Base-by-base conservation (phyloP, 2,888 invertebrate species). In the Drosophila mayaguana region DNA sequence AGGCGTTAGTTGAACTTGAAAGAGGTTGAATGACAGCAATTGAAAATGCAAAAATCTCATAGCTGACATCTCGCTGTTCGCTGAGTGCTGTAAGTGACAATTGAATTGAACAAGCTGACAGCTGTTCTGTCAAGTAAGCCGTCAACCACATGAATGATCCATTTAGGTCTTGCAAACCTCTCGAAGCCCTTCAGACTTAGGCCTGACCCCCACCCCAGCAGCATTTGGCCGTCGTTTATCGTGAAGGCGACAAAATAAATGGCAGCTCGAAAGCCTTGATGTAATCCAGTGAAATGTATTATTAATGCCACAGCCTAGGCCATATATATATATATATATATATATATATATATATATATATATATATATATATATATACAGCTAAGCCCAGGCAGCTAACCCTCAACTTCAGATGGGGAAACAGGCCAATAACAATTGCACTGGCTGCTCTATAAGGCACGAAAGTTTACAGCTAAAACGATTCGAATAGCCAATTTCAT, bases 401-500 rank as follows among this genome's bases (percentile, higher is more conserved):
- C 51, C 51, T 36, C 50, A 34, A 34, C 34, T n/a, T 5, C 1
- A 38, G 38, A 38, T 51, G 50, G 32, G 36, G 50, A 11, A n/a
- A 18, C 46, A 54, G 63, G 67, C 72, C 66, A 63, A 56, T 57
- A 66, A 72, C 63, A 75, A 67, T 61, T 75, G 76, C 80, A 75
- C 50, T 43, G 16, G 53, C 32, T 38, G 54, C 56, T 64, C 22
- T 50, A 46, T 34, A 51, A 63, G 80, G 60, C 62, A 79, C 46
- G 57, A 83, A 88, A 86, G 84, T 89, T 86, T 81, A 84, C 80
- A 87, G 74, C 83, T 90, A 90, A 91, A 89, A 80, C 77, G 84
- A 90, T 84, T 77, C 66, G 72, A 90, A 90, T 88, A 88, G 90
- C 72, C 88, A 90, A 88, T 88, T 88, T 88, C 90, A 90, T 88